phyloP scores from a whole-genome alignment of 2,888 invertebrate genomes.

The Hipparchia sbordonii region DNA sequence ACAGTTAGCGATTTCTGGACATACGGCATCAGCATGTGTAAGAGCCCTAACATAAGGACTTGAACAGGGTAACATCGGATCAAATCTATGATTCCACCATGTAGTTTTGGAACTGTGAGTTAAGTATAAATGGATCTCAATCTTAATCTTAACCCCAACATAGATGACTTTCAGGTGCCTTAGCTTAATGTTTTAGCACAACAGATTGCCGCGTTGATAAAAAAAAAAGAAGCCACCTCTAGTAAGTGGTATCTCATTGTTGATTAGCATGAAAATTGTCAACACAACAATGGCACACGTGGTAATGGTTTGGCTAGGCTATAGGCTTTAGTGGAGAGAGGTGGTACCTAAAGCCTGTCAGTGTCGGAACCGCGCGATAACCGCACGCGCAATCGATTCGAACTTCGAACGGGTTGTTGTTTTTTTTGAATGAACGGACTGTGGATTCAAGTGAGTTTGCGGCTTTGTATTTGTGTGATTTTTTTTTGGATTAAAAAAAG shows the following conservation, averaged over 20 bases:
- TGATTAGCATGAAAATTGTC: constrained; percentile 26
- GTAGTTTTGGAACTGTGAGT: no score
- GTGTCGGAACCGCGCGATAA: constrained; percentile 55
- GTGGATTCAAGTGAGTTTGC: constrained; percentile 37
- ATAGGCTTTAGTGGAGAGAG: constrained; percentile 39
- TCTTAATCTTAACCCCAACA: no score
- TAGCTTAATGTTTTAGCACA: no score
- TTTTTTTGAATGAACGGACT: constrained; percentile 35
- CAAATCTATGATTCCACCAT: no score
- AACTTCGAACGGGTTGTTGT: constrained; percentile 47
- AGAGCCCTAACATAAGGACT: no score
- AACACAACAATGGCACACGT: constrained; percentile 30
- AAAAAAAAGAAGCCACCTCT: no score
- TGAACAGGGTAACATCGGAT: no score
- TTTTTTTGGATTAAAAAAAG: not conserved
- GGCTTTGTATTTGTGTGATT: constrained; percentile 17
- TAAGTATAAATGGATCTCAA: no score
- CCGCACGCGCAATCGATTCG: constrained; percentile 59
- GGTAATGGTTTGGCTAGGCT: constrained; percentile 12
- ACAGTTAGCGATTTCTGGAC: no score
- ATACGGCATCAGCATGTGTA: no score
- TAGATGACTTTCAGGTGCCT: no score
- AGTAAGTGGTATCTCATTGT: not conserved
- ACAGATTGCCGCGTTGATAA: no score
- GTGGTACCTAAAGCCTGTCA: constrained; percentile 58